These are phyloP conservation scores for Syritta pipiens DNA, from an alignment of 2,888 invertebrate genomes.

Conservation along the genomic window DNA sequence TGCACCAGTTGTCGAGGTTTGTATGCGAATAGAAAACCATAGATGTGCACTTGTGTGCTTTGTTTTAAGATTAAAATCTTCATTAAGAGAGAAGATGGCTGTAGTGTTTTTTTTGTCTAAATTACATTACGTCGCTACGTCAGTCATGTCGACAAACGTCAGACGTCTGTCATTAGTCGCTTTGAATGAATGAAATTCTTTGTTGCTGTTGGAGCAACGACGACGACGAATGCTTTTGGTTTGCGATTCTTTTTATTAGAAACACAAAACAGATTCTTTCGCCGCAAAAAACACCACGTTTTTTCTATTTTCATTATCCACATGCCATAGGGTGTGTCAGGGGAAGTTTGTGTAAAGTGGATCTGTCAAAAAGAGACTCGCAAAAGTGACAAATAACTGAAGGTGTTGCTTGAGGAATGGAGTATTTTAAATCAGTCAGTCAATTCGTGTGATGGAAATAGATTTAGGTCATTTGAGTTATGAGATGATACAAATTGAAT, in stretches of 20 bases:
- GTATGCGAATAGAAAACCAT: conserved; percentile 61
- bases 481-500: conserved; percentile 13
- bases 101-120: no score
- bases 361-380: conserved; percentile 1
- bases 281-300: conserved; percentile 5
- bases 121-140: conserved; percentile 25
- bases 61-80: conserved; percentile 30
- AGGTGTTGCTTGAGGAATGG: conserved; percentile 6
- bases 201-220: conserved; percentile 14
- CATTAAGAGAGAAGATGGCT: no score
- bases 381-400: conserved; percentile 19
- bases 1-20: conserved; percentile 76
- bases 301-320: conserved; percentile 25
- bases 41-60: background rate
- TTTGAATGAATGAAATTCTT: conserved; percentile 62
- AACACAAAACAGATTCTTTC: conserved; percentile 24
- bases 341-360: conserved; percentile 19
- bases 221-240: background rate
- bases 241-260: conserved; percentile 2
- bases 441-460: conserved; percentile 1
- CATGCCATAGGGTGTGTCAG: conserved; percentile 30
- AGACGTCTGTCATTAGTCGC: conserved; percentile 6
- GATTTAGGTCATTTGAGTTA: conserved; percentile 40
- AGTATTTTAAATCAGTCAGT: conserved; percentile 27
- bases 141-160: background rate